phyloP scores from a whole-genome alignment of 2,797 vertebrate genomes.

The Acrossocheilus wenchowensis region DNA sequence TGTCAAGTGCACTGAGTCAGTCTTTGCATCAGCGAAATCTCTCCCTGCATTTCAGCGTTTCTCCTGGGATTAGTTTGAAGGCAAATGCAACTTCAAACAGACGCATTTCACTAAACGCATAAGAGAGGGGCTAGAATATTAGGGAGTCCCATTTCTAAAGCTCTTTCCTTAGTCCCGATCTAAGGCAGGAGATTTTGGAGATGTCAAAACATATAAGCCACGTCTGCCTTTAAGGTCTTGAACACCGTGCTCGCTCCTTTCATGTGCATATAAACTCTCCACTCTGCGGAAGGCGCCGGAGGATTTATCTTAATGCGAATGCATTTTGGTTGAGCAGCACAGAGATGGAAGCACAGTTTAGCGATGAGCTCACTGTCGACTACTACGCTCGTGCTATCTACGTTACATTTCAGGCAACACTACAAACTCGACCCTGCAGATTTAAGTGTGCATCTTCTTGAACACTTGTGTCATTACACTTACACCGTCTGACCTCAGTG shows the following conservation, averaged over 20 bases:
- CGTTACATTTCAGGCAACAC: constrained; percentile 35
- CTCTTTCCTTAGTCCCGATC: constrained; percentile 8
- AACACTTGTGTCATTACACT: constrained; percentile 22
- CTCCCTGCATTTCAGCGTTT: background rate
- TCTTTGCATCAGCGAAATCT: background rate
- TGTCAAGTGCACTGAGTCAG: constrained; percentile 42
- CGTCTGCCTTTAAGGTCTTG: constrained; percentile 32
- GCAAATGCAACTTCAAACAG: constrained; percentile 20
- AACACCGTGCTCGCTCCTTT: background rate
- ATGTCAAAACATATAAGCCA: constrained; percentile 12
- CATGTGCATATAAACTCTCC: constrained; percentile 13
- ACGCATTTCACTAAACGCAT: background rate
- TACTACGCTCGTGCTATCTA: background rate
- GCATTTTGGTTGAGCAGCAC: background rate
- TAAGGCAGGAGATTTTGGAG: constrained; percentile 25
- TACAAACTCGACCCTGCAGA: constrained; percentile 31
- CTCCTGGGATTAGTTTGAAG: constrained; percentile 24
- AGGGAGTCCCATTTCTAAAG: constrained; percentile 22
- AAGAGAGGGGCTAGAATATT: constrained; percentile 16
- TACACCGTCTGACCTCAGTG: constrained; percentile 12
- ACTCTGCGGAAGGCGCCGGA: background rate
- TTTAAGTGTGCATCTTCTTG: background rate
- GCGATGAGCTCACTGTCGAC: background rate
- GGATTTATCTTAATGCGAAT: constrained; percentile 4
- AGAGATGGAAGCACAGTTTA: constrained; percentile 7